Conservation (phyloP, 2,888 invertebrate species). For the Conchocele bisecta region DNA sequence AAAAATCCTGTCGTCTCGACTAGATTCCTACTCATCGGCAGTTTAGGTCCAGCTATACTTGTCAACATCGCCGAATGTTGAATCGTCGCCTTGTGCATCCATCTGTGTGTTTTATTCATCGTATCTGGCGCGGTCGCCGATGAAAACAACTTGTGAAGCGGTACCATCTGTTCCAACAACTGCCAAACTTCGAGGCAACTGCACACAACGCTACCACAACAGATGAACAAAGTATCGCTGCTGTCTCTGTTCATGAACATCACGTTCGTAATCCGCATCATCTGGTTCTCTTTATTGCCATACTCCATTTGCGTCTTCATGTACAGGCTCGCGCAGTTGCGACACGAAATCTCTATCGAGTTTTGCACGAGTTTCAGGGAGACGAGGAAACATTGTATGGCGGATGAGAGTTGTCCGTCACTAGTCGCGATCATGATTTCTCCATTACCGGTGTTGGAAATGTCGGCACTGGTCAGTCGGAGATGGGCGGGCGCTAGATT, state of each 20-base stretch:
- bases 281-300: constrained; percentile 74
- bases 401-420: constrained; percentile 87
- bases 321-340: constrained; percentile 81
- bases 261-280: constrained; percentile 86
- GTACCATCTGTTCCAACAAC: constrained; percentile 89
- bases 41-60: constrained; percentile 78
- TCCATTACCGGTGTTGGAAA: constrained; percentile 91
- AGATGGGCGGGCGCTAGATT: constrained; percentile 88
- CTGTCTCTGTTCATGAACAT: constrained; percentile 92
- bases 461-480: constrained; percentile 90
- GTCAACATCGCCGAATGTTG: constrained; percentile 73
- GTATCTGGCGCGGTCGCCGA: constrained; percentile 69
- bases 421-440: constrained; percentile 91
- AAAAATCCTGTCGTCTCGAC: constrained; percentile 73
- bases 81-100: constrained; percentile 78
- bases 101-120: constrained; percentile 74
- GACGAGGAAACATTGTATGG: constrained; percentile 88
- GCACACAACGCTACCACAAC: constrained; percentile 85
- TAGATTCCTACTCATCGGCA: constrained; percentile 74
- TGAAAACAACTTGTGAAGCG: constrained; percentile 88
- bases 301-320: constrained; percentile 79
- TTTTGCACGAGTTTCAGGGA: constrained; percentile 76
- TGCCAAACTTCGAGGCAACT: constrained; percentile 93
- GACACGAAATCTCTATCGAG: constrained; percentile 74
- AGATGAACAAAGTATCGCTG: constrained; percentile 92